phyloP scores from a whole-genome alignment of 2,113 vertebrate species.

The Myrmecophaga tridactyla region DNA sequence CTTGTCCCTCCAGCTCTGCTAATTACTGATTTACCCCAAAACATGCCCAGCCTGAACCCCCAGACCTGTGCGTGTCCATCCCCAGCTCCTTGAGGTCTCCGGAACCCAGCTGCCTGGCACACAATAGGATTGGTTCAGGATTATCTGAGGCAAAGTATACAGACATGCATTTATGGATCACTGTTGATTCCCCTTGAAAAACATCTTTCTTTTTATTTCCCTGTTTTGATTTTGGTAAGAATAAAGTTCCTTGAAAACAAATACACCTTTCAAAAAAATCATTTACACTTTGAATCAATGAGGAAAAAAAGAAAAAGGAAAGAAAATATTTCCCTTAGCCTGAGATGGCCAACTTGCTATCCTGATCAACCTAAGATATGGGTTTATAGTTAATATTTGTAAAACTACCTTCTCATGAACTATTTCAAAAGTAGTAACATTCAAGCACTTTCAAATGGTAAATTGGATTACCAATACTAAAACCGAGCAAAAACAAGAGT shows the following conservation, averaged over 20 bases:
- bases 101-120: neutral
- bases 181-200: neutral
- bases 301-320: no score
- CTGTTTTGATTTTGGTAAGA: neutral
- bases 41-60: neutral
- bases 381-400: neutral
- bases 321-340: neutral
- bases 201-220: neutral
- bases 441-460: neutral
- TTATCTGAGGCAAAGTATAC: neutral
- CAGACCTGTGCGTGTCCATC: neutral
- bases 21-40: neutral
- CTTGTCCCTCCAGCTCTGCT: neutral
- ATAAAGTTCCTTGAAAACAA: neutral
- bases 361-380: neutral
- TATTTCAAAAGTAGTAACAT: neutral
- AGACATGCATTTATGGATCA: neutral
- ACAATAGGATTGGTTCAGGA: accelerated
- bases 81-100: neutral
- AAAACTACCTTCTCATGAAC: neutral
- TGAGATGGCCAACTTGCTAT: neutral
- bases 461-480: neutral
- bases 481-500: neutral
- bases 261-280: neutral
- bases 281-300: neutral